Conservation (phyloP, 2,797 vertebrate genomes). For the Delichon dasypus region DNA sequence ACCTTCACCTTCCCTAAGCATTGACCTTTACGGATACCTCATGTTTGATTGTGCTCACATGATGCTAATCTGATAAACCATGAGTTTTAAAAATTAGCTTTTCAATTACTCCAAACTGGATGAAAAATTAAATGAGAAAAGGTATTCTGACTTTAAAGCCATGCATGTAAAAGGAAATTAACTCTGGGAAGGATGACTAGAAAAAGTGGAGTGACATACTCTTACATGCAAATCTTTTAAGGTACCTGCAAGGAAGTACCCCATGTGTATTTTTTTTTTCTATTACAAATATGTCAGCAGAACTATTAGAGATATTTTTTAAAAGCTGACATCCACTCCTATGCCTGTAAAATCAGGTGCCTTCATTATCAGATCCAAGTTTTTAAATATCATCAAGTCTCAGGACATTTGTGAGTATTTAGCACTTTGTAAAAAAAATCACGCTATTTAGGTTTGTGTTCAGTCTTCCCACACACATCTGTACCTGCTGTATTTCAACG, state of each 20-base stretch:
- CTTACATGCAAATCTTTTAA: background rate
- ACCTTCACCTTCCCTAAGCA: background rate
- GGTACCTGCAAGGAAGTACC: background rate
- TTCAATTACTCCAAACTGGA: background rate
- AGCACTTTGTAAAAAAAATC: background rate
- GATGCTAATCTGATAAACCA: background rate
- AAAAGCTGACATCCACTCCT: background rate
- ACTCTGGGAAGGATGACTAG: background rate
- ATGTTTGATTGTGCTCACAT: background rate
- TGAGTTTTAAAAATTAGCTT: slow-evolving; percentile 10
- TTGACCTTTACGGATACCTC: background rate
- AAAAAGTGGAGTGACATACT: background rate
- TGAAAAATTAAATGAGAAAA: slow-evolving; percentile 18
- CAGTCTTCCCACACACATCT: background rate
- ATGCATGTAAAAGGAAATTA: background rate
- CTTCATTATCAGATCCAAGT: background rate
- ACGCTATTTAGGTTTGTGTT: background rate
- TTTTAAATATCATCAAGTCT: background rate
- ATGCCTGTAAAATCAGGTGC: background rate
- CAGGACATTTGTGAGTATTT: background rate
- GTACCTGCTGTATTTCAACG: slow-evolving; percentile 14
- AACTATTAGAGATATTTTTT: background rate
- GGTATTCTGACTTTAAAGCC: background rate
- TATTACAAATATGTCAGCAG: background rate
- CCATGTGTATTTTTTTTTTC: background rate